These are phyloP conservation scores for Bombus vancouverensis DNA, from an alignment of 1,140 invertebrate species.

Conservation along the genomic window DNA sequence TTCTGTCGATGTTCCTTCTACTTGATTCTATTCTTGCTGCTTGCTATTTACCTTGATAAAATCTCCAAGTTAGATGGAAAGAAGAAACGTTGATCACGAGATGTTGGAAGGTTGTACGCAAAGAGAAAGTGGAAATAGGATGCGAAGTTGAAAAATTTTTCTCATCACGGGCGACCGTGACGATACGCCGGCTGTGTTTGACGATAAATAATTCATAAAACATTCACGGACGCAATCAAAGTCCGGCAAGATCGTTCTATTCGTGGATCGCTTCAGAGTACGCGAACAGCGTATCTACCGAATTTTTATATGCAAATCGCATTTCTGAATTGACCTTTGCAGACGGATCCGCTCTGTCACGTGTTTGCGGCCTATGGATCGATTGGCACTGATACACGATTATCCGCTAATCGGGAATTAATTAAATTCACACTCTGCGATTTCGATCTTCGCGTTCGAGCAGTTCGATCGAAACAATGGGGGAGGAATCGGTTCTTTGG, in stretches of 20 bases:
- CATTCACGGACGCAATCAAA: constrained; percentile 49
- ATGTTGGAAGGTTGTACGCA: neutral
- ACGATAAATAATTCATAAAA: constrained; percentile 51
- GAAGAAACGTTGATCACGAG: no score
- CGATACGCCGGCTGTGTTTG: neutral
- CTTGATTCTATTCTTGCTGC: neutral
- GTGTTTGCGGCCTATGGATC: constrained; percentile 44
- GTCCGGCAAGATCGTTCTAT: neutral
- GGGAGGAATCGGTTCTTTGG: neutral
- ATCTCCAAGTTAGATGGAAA: neutral
- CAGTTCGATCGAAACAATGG: no score
- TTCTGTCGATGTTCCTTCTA: neutral
- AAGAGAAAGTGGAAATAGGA: neutral
- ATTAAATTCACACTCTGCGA: constrained; percentile 37
- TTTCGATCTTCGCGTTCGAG: neutral
- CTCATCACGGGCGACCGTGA: neutral
- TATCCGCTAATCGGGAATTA: constrained; percentile 46
- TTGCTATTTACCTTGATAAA: neutral
- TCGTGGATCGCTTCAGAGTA: neutral
- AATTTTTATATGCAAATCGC: constrained; percentile 51
- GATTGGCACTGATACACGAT: constrained; percentile 28
- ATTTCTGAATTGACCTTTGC: constrained; percentile 46
- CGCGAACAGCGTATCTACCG: neutral
- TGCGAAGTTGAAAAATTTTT: neutral
- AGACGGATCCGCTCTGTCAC: neutral